Evolutionary conservation across 1,140 invertebrate species (phyloP), one percentile per base, ranked within the genome.

Genomic region (Cydia amplana): DNA sequence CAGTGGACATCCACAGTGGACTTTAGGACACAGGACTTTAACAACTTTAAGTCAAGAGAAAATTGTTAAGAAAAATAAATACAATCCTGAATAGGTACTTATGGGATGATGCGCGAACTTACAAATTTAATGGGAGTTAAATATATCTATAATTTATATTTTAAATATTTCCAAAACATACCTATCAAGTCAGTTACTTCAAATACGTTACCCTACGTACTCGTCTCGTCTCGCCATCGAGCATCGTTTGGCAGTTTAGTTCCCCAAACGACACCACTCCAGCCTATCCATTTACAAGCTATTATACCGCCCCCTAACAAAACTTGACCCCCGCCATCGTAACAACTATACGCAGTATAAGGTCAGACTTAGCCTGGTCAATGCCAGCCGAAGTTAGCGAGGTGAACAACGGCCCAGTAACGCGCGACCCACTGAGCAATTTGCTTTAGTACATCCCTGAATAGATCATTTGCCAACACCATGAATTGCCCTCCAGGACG

Each of bases 401-500:
- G 12, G 16, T 20, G 51, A 55, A 67, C 25, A 32, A 25, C 25
- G 28, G 25, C 25, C 20, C 25, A 16, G 64, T 67, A 67, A 67
- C 20, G 25, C 25, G 25, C 64, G 64, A 36, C 64, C 64, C 64
- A 16, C 64, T 32, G 25, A n/a, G 64, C 64, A 67, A 67, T 67
- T 67, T 67, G 64, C 28, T 67, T 67, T 32, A n/a, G 28, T 36
- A 67, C 32, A 28, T 67, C 25, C 28, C 64, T 9, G 25, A 67
- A 67, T 67, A 67, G 28, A 36, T 32, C 64, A 67, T 67, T 67
- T 67, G 28, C 64, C 64, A 32, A n/a, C 64, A 67, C 64, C 64
- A 67, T 12, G 64, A 67, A 67, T 67, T 23, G 63, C 23, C 55
- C 55, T 9, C 3, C 64, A n/a, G 9, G 25, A 36, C 28, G 4